Base-by-base conservation (phyloP, 2,888 invertebrate species). In the Capitulum mitella region DNA sequence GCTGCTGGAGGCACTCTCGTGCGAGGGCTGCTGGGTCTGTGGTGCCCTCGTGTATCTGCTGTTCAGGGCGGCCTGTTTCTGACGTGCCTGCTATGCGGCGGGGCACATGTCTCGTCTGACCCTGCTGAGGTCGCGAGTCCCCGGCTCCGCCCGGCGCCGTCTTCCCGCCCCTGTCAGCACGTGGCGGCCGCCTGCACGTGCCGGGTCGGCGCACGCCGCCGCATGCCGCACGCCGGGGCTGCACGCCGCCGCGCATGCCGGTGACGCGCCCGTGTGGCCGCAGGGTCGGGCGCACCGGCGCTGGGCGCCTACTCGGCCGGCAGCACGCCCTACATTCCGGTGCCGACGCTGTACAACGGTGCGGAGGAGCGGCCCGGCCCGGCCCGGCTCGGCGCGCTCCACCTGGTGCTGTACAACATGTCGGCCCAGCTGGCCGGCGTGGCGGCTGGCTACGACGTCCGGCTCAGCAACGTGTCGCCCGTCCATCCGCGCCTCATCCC, bases 401-500 rank as follows among this genome's bases (percentile, higher is more conserved):
- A 93, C 91, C 82, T 84, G 64, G 84, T 85, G 61, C 88, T 97
- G 81, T 96, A 93, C 88, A 95, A 95, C 86, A 94, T 97, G 89
- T 95, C 95, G 78, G 92, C 95, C 78, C 89, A 97, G 87, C 87
- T 97, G 84, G 96, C 96, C 5, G 92, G 95, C 43, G 93, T 97
- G 64, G 94, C 93, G 5, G 92, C 94, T 61, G 97, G 97, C 0
- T 96, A 94, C 85, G 97, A 97, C 88, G 92, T 97, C 78, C 90
- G 95, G 84, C 89, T 94, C 86, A 93, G 94, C 75, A 95, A 95
- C 85, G 90, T 93, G 78, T 92, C 93, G 82, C 92, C 93, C 0
- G 87, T 94, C 81, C 94, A 94, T 87, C 94, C 94, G 14, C 90
- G 91, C 80, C 86, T 94, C 80, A 91, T 93, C 84, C 92, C 93